Base-by-base conservation (phyloP, 2,888 invertebrate genomes). In the Zele albiditarsus region DNA sequence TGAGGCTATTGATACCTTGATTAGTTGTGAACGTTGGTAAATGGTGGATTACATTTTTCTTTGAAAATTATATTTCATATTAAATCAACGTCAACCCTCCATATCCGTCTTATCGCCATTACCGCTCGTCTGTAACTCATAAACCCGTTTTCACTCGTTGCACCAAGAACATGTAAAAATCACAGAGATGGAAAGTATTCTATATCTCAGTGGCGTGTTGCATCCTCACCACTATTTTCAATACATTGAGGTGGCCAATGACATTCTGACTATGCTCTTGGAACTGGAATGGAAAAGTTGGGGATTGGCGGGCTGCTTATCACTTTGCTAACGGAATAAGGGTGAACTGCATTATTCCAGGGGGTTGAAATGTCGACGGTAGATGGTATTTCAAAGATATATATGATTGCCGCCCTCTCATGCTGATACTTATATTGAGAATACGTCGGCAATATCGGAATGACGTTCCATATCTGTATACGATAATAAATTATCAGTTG, bases 51-150 rank as follows among this genome's bases (percentile, higher is more conserved):
- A 84, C 84, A 84, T 84, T 78, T 84, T 84, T 83, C 72, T 62
- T n/a, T 69, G 79, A 28, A 57, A 38, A 27, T 33, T 38, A 79
- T 80, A 80, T 81, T 71, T 77, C 68, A 76, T 53, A 20, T 80
- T 79, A 80, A 81, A 72, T 81, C 73, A 31, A 33, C n/a, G 63
- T 76, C 78, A 69, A 77, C 78, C 81, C 78, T 75, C 53, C 53
- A 20, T 53, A 20, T 53, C 80, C 73, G 78, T 80, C 81, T 77
- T 79, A 81, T 81, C 84, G 85, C 85, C 85, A 86, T 86, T 86
- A 84, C 81, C 79, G 66, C 71, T 75, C 46, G 46, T 57, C 72
- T 53, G 46, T 60, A 68, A 67, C 49, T 74, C 53, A 38, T 74
- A 74, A 74, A 74, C 73, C 68, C 63, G 31, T 66, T 60, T 72